These are phyloP conservation scores for Cephus rjabovi DNA, from an alignment of 2,888 invertebrate species.

Conservation along the genomic window DNA sequence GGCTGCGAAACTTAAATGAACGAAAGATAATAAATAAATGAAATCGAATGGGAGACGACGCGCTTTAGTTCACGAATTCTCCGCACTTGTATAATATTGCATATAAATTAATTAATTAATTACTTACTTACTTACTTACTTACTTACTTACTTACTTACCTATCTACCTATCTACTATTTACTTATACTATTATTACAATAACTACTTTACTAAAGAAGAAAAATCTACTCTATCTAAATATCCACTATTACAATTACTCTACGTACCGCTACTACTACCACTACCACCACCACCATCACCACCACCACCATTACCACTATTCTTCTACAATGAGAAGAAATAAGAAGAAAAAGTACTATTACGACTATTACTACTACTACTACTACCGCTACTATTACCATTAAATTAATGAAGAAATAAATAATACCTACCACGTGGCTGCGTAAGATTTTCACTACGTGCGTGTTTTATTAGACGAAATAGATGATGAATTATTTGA, in stretches of 20 bases:
- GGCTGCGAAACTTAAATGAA: not conserved
- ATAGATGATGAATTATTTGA: not conserved
- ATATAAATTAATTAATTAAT: slow-evolving; percentile 15
- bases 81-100: slow-evolving; percentile 33
- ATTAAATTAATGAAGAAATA: too few relatives aligned
- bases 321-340: not conserved
- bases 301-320: slow-evolving; percentile 15
- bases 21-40: not conserved
- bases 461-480: too few relatives aligned
- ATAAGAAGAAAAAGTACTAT: not conserved
- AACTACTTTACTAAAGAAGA: slow-evolving; percentile 14
- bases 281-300: slow-evolving; percentile 29
- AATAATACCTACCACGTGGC: too few relatives aligned
- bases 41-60: slow-evolving; percentile 12
- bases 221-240: slow-evolving; percentile 26
- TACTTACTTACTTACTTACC: slow-evolving; percentile 12
- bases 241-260: slow-evolving; percentile 15
- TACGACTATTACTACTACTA: slow-evolving; percentile 21
- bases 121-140: slow-evolving; percentile 6
- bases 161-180: slow-evolving; percentile 21
- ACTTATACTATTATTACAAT: slow-evolving; percentile 14
- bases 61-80: slow-evolving; percentile 25
- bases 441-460: too few relatives aligned
- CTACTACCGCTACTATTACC: not conserved
- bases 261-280: slow-evolving; percentile 25